phyloP scores from a whole-genome alignment of 2,797 vertebrate genomes.

The Molothrus aeneus region DNA sequence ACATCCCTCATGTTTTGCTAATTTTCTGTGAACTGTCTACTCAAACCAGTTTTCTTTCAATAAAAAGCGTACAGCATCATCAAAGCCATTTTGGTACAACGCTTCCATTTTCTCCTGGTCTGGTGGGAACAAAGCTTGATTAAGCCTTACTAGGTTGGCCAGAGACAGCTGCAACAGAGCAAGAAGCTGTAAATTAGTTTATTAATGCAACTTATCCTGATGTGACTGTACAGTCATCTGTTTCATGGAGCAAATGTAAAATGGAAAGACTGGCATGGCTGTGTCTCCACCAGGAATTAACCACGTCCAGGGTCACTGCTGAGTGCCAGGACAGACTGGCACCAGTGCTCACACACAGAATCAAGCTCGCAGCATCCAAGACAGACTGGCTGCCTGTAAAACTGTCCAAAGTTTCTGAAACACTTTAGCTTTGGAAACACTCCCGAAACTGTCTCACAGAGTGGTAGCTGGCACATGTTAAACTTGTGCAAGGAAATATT shows the following conservation, averaged over 20 bases:
- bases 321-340: neutral
- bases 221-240: neutral
- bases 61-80: conserved; percentile 81
- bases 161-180: conserved; percentile 76
- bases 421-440: neutral
- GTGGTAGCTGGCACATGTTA: neutral
- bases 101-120: conserved; percentile 71
- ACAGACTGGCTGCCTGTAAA: neutral
- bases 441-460: neutral
- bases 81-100: conserved; percentile 80
- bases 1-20: neutral
- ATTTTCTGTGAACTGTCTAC: neutral
- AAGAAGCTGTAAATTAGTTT: conserved; percentile 6
- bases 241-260: neutral
- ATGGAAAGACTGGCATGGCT: neutral
- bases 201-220: neutral
- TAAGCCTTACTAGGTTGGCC: conserved; percentile 84
- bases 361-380: neutral
- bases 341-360: neutral
- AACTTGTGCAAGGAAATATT: conserved; percentile 31
- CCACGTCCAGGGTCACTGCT: neutral
- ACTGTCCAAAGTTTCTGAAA: neutral
- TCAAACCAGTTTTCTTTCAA: conserved; percentile 77
- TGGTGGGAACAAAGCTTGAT: conserved; percentile 86
- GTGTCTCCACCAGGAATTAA: neutral